These are phyloP conservation scores for Ginglymostoma cirratum DNA, from an alignment of 2,113 vertebrate species.

Conservation along the genomic window DNA sequence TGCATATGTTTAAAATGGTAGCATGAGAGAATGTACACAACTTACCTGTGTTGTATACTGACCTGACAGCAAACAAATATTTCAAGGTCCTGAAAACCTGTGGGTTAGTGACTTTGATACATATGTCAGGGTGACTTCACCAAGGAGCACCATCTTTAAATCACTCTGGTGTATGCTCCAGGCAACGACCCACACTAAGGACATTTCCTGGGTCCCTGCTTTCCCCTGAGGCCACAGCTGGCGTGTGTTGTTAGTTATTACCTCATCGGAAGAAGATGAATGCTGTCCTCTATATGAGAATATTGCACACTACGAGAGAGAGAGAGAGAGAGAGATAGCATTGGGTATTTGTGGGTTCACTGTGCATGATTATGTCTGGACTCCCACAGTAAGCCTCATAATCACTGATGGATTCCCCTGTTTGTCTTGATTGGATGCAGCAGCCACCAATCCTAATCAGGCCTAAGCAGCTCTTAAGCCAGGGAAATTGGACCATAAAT, in stretches of 20 bases:
- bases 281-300: no score
- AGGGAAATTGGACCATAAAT: not conserved
- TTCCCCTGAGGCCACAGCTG: not conserved
- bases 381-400: not conserved
- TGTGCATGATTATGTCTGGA: not conserved
- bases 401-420: not conserved
- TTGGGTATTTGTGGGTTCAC: no score
- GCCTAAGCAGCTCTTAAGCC: not conserved
- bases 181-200: not conserved
- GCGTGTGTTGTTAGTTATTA: not conserved
- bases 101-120: not conserved
- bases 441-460: not conserved
- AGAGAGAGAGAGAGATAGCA: no score
- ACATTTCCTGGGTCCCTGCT: not conserved
- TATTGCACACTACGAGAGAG: not conserved
- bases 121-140: not conserved
- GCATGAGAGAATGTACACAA: not conserved
- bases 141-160: not conserved
- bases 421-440: not conserved
- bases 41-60: not conserved
- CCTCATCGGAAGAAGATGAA: not conserved
- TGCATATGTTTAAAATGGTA: not conserved
- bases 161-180: not conserved
- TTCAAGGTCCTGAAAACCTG: not conserved
- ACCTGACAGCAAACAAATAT: not conserved